These are phyloP conservation scores for Actinernus sp. DNA, from an alignment of 92 coral and sea anemone species.

Conservation along the genomic window DNA sequence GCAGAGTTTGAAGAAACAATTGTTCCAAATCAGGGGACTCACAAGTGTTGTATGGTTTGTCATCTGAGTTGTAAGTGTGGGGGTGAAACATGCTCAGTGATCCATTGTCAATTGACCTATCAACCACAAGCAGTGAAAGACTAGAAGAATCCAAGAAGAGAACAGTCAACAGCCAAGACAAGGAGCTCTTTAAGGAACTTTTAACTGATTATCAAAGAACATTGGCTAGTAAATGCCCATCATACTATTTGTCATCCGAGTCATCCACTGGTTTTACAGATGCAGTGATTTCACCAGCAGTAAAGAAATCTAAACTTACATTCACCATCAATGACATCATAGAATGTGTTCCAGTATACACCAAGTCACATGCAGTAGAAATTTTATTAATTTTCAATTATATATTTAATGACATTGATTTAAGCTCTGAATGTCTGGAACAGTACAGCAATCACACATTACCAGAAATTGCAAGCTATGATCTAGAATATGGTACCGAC, in stretches of 20 bases:
- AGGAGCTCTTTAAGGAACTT: conserved; percentile 40
- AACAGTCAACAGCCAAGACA: conserved; percentile 8
- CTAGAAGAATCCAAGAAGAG: neutral
- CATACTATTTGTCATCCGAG: conserved; percentile 39
- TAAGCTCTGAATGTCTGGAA: neutral
- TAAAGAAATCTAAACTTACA: conserved; percentile 21
- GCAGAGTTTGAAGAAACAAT: conserved; percentile 26
- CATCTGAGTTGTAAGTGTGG: conserved; percentile 33
- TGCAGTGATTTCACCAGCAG: neutral
- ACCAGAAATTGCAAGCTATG: neutral
- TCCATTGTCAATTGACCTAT: too few species aligned
- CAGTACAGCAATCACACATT: neutral
- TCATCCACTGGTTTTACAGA: conserved; percentile 49
- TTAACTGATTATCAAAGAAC: conserved; percentile 33
- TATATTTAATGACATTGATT: conserved; percentile 41
- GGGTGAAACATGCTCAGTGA: conserved; percentile 1
- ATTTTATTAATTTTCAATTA: conserved; percentile 54
- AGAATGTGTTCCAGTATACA: conserved; percentile 43
- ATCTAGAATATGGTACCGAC: conserved; percentile 16
- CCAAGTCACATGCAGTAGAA: conserved; percentile 40
- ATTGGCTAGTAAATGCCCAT: conserved; percentile 9
- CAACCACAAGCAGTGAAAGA: neutral
- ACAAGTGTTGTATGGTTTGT: conserved; percentile 49
- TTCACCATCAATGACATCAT: conserved; percentile 26
- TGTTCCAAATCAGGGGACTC: neutral